phyloP scores from a whole-genome alignment of 1,140 invertebrate species.

The Dufourea novaeangliae region DNA sequence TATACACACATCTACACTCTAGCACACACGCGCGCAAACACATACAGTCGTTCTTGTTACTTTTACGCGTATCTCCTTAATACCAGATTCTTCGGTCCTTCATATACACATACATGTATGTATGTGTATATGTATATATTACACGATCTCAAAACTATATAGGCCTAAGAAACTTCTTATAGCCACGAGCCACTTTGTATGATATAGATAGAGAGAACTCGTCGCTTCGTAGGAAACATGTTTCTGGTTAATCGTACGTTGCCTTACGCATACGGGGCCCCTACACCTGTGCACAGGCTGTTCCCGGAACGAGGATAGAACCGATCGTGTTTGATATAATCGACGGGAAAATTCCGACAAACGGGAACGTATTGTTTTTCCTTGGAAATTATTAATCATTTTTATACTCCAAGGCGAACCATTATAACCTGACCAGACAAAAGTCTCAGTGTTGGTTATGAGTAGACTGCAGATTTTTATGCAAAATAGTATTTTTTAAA shows the following conservation, averaged over 20 bases:
- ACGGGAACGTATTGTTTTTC: no score
- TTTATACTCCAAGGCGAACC: no score
- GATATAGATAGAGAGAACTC: slow-evolving; percentile 68
- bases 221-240: slow-evolving; percentile 66
- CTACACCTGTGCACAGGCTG: not conserved
- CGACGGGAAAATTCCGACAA: no score
- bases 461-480: no score
- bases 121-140: slow-evolving; percentile 39
- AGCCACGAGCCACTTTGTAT: slow-evolving; percentile 44
- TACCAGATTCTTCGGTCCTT: slow-evolving; percentile 32
- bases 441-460: no score
- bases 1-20: slow-evolving; percentile 11
- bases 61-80: slow-evolving; percentile 21
- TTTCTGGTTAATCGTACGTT: slow-evolving; percentile 65
- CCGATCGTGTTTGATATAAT: no score
- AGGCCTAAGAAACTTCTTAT: slow-evolving; percentile 57
- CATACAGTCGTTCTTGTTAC: slow-evolving; percentile 6
- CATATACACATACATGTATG: slow-evolving; percentile 3
- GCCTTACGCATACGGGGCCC: slow-evolving; percentile 53
- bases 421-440: no score
- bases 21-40: not conserved
- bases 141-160: slow-evolving; percentile 52
- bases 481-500: no score
- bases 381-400: no score
- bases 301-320: no score